Evolutionary conservation across 2,113 vertebrate species (phyloP).

Genomic region (Rhizomys pruinosus): DNA sequence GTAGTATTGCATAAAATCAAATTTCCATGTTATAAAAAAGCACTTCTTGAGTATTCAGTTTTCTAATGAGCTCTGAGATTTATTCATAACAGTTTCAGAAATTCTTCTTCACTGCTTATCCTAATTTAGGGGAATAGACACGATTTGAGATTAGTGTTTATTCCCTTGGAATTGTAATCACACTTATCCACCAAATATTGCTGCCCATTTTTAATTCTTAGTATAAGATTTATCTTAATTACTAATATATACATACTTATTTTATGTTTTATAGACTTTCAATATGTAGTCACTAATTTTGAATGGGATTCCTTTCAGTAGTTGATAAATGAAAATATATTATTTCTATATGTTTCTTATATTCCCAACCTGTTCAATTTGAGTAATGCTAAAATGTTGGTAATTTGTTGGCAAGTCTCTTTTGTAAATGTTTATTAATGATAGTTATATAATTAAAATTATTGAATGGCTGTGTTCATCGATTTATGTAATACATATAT

Average conservation of each 20-base stretch:
- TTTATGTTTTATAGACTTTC: neutral
- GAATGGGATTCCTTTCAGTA: neutral
- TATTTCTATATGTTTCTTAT: neutral
- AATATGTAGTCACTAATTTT: constrained; percentile 39
- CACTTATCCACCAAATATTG: neutral
- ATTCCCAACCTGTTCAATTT: neutral
- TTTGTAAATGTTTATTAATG: neutral
- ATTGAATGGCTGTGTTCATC: neutral
- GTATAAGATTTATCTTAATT: constrained; percentile 22
- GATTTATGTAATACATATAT: neutral
- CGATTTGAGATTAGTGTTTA: neutral
- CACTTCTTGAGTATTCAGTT: neutral
- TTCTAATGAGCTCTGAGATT: constrained; percentile 17
- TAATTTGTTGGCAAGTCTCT: constrained; percentile 18
- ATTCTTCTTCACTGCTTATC: neutral
- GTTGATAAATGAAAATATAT: neutral
- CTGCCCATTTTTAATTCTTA: neutral
- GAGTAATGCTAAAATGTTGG: neutral
- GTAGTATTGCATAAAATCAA: constrained; percentile 23
- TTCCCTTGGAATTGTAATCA: neutral
- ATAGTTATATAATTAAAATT: constrained; percentile 12
- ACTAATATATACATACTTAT: neutral
- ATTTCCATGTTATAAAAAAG: neutral
- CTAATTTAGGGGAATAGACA: neutral
- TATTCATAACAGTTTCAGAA: constrained; percentile 41